Conservation (phyloP, 2,888 invertebrate species). For the Heliconius hortense region DNA sequence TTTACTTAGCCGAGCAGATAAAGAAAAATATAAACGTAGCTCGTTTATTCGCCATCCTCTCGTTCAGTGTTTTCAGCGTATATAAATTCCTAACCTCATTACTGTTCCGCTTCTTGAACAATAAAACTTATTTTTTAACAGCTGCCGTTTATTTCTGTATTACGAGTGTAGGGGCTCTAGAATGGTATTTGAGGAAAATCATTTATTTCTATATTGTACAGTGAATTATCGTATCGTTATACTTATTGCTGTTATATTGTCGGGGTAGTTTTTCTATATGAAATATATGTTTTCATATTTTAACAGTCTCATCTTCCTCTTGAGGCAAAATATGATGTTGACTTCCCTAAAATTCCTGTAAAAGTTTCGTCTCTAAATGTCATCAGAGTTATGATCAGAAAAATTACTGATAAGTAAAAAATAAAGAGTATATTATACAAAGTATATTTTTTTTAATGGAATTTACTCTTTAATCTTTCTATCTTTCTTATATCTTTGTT, state of each 20-base stretch:
- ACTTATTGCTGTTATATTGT: neutral
- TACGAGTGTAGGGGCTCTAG: conserved; percentile 28
- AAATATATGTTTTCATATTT: too few species aligned
- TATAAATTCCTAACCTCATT: conserved; percentile 42
- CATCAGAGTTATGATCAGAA: neutral
- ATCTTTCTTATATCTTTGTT: too few species aligned
- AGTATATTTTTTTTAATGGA: too few species aligned
- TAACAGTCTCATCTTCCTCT: too few species aligned
- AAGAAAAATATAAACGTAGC: conserved; percentile 39
- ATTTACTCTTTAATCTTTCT: too few species aligned
- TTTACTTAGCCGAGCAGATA: conserved; percentile 36
- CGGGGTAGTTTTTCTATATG: neutral
- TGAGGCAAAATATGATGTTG: too few species aligned
- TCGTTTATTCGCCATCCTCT: conserved; percentile 38
- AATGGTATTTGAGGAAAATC: conserved; percentile 19
- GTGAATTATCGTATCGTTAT: neutral
- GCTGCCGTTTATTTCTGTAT: conserved; percentile 36
- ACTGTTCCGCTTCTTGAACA: conserved; percentile 38
- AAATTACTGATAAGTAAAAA: neutral
- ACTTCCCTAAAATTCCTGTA: too few species aligned
- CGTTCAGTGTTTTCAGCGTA: conserved; percentile 38
- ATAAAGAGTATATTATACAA: neutral
- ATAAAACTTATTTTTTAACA: conserved; percentile 40
- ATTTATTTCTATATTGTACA: conserved; percentile 4
- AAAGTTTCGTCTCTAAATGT: too few species aligned